A percentile compares a stretch with the other conserved stretches of the same genome.
Evolutionary conservation across 2,888 invertebrate genomes (phyloP).

Genomic region (Sarcophaga variegata): DNA sequence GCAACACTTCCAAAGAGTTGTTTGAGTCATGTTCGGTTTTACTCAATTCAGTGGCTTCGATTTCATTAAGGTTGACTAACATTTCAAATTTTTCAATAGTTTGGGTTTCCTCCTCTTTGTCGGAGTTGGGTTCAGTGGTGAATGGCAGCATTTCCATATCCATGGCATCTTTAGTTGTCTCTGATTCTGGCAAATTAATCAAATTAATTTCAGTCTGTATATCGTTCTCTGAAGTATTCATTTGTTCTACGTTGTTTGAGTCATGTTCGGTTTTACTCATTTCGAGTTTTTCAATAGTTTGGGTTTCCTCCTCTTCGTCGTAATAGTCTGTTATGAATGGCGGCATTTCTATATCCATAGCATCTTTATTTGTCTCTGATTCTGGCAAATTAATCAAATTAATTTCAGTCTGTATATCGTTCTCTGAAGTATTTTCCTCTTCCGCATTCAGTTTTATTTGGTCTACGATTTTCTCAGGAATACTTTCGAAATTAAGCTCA

Average conservation of each 20-base stretch:
- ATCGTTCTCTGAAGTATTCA: no score
- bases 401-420: no score
- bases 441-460: no score
- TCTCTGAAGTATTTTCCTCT: not conserved
- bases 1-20: not conserved
- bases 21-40: slow-evolving; percentile 13
- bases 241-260: no score
- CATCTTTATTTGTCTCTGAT: not conserved
- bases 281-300: no score
- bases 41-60: not conserved
- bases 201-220: no score
- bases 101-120: not conserved
- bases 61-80: not conserved
- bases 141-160: not conserved
- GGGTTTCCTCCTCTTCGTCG: no score
- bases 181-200: not conserved
- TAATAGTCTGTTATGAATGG: no score
- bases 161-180: not conserved
- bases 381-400: no score
- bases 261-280: no score
- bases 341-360: no score
- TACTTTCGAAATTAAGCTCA: not conserved
- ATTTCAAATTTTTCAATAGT: slow-evolving; percentile 9
- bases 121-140: not conserved
- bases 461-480: not conserved